phyloP scores from a whole-genome alignment of 2,888 invertebrate species.

The Orchestes rusci region DNA sequence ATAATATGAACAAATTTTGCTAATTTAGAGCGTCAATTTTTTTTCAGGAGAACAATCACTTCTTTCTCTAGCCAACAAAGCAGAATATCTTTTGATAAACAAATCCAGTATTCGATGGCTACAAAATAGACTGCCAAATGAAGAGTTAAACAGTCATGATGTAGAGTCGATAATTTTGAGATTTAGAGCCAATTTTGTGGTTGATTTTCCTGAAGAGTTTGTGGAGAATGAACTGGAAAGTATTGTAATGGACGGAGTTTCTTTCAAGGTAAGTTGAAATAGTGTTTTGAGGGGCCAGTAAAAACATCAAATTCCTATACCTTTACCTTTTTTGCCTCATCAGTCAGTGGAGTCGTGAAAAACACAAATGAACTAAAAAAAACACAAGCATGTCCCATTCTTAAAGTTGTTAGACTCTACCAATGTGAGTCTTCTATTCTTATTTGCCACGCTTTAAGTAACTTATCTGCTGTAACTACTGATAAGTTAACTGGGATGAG shows the following conservation, averaged over 20 bases:
- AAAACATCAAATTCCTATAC: not conserved
- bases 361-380: too few relatives aligned
- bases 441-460: too few relatives aligned
- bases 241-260: conserved; percentile 57
- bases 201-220: conserved; percentile 65
- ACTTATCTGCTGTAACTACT: too few relatives aligned
- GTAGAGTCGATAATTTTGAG: conserved; percentile 49
- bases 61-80: conserved; percentile 71
- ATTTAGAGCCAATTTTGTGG: conserved; percentile 87
- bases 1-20: conserved; percentile 1
- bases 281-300: too few relatives aligned
- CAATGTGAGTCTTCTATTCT: too few relatives aligned
- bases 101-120: conserved; percentile 70
- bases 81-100: conserved; percentile 79
- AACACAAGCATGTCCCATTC: too few relatives aligned
- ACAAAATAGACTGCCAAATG: conserved; percentile 47
- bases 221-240: conserved; percentile 67
- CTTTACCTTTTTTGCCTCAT: not conserved
- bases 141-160: conserved; percentile 6
- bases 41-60: conserved; percentile 10
- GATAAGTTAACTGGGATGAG: too few relatives aligned
- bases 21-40: not conserved
- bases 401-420: too few relatives aligned
- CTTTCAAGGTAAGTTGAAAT: conserved; percentile 58
- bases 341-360: too few relatives aligned